These are phyloP conservation scores for Cinara cedri DNA, from an alignment of 2,888 invertebrate genomes.

Conservation along the genomic window DNA sequence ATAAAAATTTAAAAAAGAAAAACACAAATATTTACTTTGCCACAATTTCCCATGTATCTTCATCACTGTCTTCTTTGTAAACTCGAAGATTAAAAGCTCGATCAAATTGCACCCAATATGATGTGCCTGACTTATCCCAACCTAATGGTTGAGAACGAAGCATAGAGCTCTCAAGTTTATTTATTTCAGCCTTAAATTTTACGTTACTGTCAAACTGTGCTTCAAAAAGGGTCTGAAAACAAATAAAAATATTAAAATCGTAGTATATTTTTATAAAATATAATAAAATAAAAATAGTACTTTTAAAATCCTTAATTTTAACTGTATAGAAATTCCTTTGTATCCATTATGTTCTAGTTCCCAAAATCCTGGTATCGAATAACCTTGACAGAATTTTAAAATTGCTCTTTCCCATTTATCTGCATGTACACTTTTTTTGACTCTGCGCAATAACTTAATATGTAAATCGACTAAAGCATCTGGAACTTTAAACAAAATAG, in stretches of 20 bases:
- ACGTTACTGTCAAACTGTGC: slow-evolving; percentile 92
- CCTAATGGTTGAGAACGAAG: slow-evolving; percentile 89
- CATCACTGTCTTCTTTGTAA: slow-evolving; percentile 94
- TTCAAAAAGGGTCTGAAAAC: slow-evolving; percentile 80
- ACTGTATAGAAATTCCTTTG: slow-evolving; percentile 84
- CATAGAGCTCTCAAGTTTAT: slow-evolving; percentile 77
- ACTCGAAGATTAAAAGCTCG: slow-evolving; percentile 86
- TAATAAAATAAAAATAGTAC: slow-evolving; percentile 65
- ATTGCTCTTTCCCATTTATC: slow-evolving; percentile 91
- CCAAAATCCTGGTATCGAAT: slow-evolving; percentile 91
- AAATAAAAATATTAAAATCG: slow-evolving; percentile 57
- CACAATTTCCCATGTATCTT: slow-evolving; percentile 92
- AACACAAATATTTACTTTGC: slow-evolving; percentile 71
- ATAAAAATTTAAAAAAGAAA: not conserved
- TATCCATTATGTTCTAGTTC: slow-evolving; percentile 95
- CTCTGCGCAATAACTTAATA: slow-evolving; percentile 85
- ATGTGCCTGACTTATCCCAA: slow-evolving; percentile 85
- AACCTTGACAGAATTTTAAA: slow-evolving; percentile 88
- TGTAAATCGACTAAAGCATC: slow-evolving; percentile 88
- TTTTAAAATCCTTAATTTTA: slow-evolving; percentile 89
- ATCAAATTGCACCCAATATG: slow-evolving; percentile 94
- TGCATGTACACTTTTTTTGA: slow-evolving; percentile 78
- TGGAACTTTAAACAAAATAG: slow-evolving; percentile 64
- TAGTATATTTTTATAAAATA: not conserved
- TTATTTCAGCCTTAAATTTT: slow-evolving; percentile 89